Evolutionary conservation across 2,888 invertebrate species (phyloP), one percentile per base, ranked within the genome.

Genomic region (Parasteatoda lunata): DNA sequence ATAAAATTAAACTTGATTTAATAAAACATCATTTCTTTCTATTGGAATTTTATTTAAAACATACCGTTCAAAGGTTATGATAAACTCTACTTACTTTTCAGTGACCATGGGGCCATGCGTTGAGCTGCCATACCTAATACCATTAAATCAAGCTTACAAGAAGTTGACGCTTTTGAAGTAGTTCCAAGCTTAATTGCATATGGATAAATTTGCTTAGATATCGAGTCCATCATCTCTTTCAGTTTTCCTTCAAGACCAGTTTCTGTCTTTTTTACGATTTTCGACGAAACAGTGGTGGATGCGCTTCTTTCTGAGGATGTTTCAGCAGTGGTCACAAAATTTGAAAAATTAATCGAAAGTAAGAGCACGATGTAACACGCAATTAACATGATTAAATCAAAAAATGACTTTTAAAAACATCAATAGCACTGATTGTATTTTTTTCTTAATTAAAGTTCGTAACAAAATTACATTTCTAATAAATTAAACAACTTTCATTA

Each of bases 91-190:
- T 76, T 66, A 76, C 76, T 66, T 76, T 76, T 45, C 4, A 76
- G 65, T n/a, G 76, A 65, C 76, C 76, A 76, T 66, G 76, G 48
- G 9, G 65, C 65, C 45, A 76, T 49, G 11, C 48, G 49, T 7
- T 66, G 47, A 7, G 65, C 7, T 5, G 47, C 76, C 15, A 76
- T 49, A 7, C 65, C 64, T 3, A 49, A 11, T 49, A 15, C 66
- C 15, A 30, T 65, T 7, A 76, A 65, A n/a, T 66, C 48, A 13
- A 76, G 7, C 7, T 66, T 15, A 11, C 76, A 76, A 3, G 0
- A 15, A n/a, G 15, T 66, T 5, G 65, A 65, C 1, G 30, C 66
- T 8, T 51, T 48, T 8, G 65, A 13, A 4, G 65, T n/a, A 7
- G 7, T 51, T 0, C 65, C 48, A 8, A 15, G 49, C 15, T 30